A percentile compares a stretch with the other conserved stretches of the same genome.
These are phyloP conservation scores for Orthosia cruda DNA, from an alignment of 2,888 invertebrate species.

Conservation along the genomic window DNA sequence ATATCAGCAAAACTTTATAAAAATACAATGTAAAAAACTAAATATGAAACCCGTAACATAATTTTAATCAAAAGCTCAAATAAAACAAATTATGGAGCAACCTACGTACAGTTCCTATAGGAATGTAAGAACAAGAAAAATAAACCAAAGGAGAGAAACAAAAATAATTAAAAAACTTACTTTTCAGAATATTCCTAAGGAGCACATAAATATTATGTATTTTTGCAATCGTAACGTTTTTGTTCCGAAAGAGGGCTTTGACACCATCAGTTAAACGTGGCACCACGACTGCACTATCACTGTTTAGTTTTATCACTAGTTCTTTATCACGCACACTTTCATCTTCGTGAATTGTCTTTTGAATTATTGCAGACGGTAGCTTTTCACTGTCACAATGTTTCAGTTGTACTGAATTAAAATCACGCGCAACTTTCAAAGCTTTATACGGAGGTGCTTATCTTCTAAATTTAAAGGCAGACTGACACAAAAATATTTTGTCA, in stretches of 20 bases:
- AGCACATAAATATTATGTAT: background rate
- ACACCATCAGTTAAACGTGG: background rate
- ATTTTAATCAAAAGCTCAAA: background rate
- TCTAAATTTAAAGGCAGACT: background rate
- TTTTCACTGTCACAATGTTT: background rate
- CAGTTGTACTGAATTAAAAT: background rate
- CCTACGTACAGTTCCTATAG: too few relatives aligned
- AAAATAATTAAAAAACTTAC: slow-evolving; percentile 25
- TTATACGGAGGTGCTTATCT: background rate
- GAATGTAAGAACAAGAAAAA: background rate
- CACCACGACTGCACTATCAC: background rate
- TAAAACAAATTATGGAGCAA: background rate
- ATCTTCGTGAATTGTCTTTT: background rate
- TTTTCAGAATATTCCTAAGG: background rate
- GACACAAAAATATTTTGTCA: background rate
- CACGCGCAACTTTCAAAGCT: background rate
- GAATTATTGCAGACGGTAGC: background rate
- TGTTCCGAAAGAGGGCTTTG: background rate
- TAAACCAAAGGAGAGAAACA: background rate
- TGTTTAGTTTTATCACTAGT: background rate
- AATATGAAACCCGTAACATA: background rate
- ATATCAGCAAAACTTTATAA: background rate
- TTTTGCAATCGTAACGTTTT: background rate
- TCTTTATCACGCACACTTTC: background rate
- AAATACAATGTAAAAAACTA: background rate